phyloP scores from a whole-genome alignment of 53 echinoderm and acorn worm genomes.

The Echinarachnius parma region DNA sequence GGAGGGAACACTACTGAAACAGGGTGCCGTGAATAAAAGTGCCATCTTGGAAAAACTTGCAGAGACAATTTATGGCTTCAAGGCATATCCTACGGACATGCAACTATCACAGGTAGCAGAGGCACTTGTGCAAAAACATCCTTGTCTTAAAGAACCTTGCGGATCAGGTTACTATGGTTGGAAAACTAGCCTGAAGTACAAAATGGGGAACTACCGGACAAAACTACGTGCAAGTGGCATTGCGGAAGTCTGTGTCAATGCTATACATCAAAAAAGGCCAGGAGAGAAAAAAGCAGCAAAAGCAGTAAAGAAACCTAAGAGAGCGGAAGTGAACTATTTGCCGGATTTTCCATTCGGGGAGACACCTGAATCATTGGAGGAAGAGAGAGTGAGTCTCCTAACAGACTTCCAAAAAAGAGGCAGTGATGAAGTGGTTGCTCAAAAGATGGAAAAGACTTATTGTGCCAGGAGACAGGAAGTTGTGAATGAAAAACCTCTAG shows the following conservation, averaged over 20 bases:
- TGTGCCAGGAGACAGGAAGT: conserved; percentile 51
- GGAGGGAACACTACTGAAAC: neutral
- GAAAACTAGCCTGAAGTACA: conserved; percentile 54
- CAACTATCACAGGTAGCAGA: conserved; percentile 41
- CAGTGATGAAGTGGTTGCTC: conserved; percentile 37
- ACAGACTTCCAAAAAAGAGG: conserved; percentile 35
- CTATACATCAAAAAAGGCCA: conserved; percentile 22
- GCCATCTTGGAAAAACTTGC: conserved; percentile 53
- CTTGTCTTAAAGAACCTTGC: conserved; percentile 27
- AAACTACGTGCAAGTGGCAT: conserved; percentile 32
- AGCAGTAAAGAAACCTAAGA: conserved; percentile 48
- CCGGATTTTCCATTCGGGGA: conserved; percentile 45
- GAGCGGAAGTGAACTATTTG: conserved; percentile 54
- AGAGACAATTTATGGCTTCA: conserved; percentile 40
- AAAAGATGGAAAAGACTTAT: conserved; percentile 49
- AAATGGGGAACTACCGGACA: conserved; percentile 52
- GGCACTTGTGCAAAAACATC: conserved; percentile 31
- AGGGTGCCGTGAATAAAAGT: conserved; percentile 3
- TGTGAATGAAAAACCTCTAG: conserved; percentile 39
- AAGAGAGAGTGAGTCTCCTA: conserved; percentile 11
- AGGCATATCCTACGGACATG: conserved; percentile 51
- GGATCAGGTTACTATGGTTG: conserved; percentile 35
- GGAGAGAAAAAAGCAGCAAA: conserved; percentile 32
- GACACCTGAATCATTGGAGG: conserved; percentile 41
- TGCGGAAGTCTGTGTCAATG: conserved; percentile 29